These are phyloP conservation scores for Mesoclemmys tuberculata DNA, from an alignment of 2,113 vertebrate genomes.

Conservation along the genomic window DNA sequence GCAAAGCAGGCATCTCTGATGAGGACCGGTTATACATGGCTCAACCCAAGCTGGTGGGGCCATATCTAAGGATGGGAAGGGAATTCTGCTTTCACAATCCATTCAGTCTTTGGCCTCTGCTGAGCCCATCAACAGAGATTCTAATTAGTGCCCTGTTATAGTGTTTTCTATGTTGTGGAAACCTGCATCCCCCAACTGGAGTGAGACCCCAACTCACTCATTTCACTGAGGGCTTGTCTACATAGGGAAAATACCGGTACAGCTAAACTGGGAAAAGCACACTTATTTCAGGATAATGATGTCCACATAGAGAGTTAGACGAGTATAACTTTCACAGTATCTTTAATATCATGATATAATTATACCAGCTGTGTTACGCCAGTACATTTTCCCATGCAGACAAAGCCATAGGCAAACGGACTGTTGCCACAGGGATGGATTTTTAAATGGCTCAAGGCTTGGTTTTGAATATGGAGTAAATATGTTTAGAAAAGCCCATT, in stretches of 20 bases:
- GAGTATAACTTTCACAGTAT: not conserved
- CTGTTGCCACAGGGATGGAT: not conserved
- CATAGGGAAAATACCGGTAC: not conserved
- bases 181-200: not conserved
- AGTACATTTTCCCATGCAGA: not conserved
- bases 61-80: constrained; percentile 8
- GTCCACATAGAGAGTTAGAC: not conserved
- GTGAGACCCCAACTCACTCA: not conserved
- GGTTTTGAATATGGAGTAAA: not conserved
- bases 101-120: not conserved
- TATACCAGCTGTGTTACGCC: not conserved
- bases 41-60: not conserved
- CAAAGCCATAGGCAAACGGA: not conserved
- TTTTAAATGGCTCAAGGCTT: constrained; percentile 2
- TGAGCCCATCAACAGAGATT: not conserved
- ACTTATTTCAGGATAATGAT: not conserved
- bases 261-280: not conserved
- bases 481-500: not conserved
- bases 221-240: not conserved
- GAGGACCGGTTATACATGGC: not conserved
- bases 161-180: not conserved
- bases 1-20: not conserved
- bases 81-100: not conserved
- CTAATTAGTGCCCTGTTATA: not conserved
- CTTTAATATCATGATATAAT: not conserved